Conservation (phyloP, 2,797 vertebrate species). For the Pseudochaenichthys georgianus region DNA sequence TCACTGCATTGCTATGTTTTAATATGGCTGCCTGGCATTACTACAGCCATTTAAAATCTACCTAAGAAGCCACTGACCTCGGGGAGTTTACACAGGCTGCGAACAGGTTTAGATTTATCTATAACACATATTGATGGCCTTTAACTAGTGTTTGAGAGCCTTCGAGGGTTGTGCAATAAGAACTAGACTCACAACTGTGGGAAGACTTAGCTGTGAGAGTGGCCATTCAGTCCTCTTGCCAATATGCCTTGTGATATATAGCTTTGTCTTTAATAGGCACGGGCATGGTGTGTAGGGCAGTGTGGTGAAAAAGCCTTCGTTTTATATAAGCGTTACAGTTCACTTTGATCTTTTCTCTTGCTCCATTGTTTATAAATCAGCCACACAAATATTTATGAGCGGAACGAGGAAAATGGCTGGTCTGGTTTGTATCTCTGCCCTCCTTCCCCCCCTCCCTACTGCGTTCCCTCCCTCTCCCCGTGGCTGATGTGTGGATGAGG, state of each 20-base stretch:
- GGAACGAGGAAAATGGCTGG: constrained; percentile 83
- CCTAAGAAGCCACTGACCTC: constrained; percentile 47
- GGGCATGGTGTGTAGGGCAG: constrained; percentile 65
- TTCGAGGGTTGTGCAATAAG: constrained; percentile 42
- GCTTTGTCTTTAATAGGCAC: constrained; percentile 79
- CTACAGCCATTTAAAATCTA: constrained; percentile 66
- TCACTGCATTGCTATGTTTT: constrained; percentile 59
- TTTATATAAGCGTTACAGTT: constrained; percentile 82
- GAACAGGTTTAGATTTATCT: constrained; percentile 55
- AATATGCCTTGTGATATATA: constrained; percentile 77
- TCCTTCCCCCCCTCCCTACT: constrained; percentile 43
- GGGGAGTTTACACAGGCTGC: constrained; percentile 51
- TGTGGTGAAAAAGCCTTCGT: constrained; percentile 69
- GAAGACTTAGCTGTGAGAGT: constrained; percentile 56
- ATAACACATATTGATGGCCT: constrained; percentile 61
- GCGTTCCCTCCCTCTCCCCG: constrained; percentile 55
- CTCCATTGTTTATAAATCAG: constrained; percentile 87
- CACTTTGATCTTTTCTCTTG: constrained; percentile 84
- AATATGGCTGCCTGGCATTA: constrained; percentile 57
- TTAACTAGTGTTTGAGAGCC: constrained; percentile 68
- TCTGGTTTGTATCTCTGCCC: constrained; percentile 85
- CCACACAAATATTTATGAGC: constrained; percentile 89
- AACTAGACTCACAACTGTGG: constrained; percentile 54
- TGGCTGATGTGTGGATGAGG: constrained; percentile 79
- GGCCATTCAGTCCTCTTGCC: constrained; percentile 72